phyloP scores from a whole-genome alignment of 2,888 invertebrate species.

The Octodonta nipae region DNA sequence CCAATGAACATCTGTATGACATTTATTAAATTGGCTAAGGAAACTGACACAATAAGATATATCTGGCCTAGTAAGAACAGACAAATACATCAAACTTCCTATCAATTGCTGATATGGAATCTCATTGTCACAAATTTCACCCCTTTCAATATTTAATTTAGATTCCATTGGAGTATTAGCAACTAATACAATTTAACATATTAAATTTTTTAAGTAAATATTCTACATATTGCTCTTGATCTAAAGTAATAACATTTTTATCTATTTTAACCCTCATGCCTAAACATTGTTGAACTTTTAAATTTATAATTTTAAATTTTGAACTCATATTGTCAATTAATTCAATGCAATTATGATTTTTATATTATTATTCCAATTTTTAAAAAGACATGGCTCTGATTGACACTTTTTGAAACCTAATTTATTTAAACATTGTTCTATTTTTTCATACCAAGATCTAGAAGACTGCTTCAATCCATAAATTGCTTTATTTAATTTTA shows the following conservation, averaged over 20 bases:
- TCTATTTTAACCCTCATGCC: slow-evolving; percentile 11
- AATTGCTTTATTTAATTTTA: slow-evolving; percentile 11
- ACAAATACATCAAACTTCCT: slow-evolving; percentile 3
- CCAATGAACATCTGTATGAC: slow-evolving; percentile 1
- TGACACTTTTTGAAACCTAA: neutral
- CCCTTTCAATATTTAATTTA: slow-evolving; percentile 4
- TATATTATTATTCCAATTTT: neutral
- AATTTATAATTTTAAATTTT: slow-evolving; percentile 11
- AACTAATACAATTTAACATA: slow-evolving; percentile 1
- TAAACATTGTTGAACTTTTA: slow-evolving; percentile 10
- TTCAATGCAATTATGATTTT: neutral
- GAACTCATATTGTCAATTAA: slow-evolving; percentile 10
- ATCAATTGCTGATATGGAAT: slow-evolving; percentile 4
- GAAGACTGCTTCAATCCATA: slow-evolving; percentile 9
- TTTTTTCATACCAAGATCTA: slow-evolving; percentile 5
- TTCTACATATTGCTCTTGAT: slow-evolving; percentile 12
- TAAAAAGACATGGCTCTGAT: neutral
- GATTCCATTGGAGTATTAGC: slow-evolving; percentile 3
- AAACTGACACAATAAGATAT: slow-evolving; percentile 2
- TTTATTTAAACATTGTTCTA: slow-evolving; percentile 8
- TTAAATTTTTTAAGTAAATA: slow-evolving; percentile 7
- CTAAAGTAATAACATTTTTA: slow-evolving; percentile 8
- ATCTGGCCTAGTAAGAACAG: neutral
- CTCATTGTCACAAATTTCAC: slow-evolving; percentile 1
- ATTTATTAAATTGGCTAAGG: slow-evolving; percentile 5